Percentiles rank a stretch among this genome's conserved stretches.
phyloP scores from a whole-genome alignment of 2,888 invertebrate genomes.

The Zaprionus obscuricornis region DNA sequence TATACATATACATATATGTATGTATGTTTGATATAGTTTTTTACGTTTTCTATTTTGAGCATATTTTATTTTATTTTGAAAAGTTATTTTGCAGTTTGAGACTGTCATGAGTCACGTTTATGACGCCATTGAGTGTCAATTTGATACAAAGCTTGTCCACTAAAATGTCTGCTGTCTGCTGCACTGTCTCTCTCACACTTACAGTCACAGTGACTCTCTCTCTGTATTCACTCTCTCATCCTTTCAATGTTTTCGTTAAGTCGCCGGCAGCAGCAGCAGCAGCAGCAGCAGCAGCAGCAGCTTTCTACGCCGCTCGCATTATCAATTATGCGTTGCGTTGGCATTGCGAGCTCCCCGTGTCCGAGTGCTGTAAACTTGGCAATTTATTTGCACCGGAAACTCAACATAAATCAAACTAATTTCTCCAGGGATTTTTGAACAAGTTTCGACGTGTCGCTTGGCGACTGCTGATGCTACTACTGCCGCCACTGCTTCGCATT shows the following conservation, averaged over 20 bases:
- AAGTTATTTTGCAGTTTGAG: background rate
- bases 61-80: background rate
- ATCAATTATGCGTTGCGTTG: constrained; percentile 78
- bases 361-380: constrained; percentile 73
- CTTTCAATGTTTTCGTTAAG: no score
- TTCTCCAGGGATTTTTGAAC: constrained; percentile 76
- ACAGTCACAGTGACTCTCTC: background rate
- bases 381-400: constrained; percentile 79
- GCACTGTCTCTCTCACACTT: background rate
- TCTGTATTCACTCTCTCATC: no score
- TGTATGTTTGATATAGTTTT: background rate
- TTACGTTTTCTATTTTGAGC: background rate
- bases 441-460: constrained; percentile 64
- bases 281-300: no score
- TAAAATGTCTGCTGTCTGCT: background rate
- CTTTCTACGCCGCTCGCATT: constrained; percentile 62
- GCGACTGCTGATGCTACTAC: background rate
- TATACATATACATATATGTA: no score
- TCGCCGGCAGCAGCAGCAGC: no score
- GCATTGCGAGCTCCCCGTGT: constrained; percentile 45
- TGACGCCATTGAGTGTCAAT: constrained; percentile 38
- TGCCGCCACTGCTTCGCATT: background rate
- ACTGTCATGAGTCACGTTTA: constrained; percentile 18
- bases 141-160: constrained; percentile 22
- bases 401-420: constrained; percentile 79